phyloP scores from a whole-genome alignment of 1,140 invertebrate species.

The Chelonus insularis region DNA sequence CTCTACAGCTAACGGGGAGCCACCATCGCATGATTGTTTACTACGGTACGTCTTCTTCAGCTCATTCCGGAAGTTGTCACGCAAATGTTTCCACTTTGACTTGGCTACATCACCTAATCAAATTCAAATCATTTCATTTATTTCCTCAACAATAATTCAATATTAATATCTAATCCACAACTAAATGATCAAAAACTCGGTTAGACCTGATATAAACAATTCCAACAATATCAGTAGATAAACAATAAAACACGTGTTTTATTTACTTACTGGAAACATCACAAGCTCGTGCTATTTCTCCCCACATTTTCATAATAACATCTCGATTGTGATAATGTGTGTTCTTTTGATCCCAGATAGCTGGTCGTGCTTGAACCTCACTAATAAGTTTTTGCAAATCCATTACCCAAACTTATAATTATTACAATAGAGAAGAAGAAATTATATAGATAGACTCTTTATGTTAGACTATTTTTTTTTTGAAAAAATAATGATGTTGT shows the following conservation, averaged over 20 bases:
- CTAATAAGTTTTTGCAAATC: conserved; percentile 44
- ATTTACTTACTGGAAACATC: conserved; percentile 46
- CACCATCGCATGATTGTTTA: conserved; percentile 38
- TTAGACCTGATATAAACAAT: too few species aligned
- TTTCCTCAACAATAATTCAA: too few species aligned
- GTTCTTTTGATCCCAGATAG: conserved; percentile 48
- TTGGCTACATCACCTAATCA: conserved; percentile 45
- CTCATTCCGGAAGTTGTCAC: conserved; percentile 46
- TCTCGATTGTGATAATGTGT: conserved; percentile 47
- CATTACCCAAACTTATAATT: conserved; percentile 32
- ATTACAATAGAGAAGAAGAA: background rate
- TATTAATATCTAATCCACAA: too few species aligned
- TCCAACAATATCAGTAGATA: too few species aligned
- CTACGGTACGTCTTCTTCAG: conserved; percentile 43
- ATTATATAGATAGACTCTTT: background rate
- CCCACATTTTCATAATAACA: conserved; percentile 45
- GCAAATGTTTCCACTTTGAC: conserved; percentile 47
- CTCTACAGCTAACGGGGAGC: conserved; percentile 31
- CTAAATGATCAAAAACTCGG: too few species aligned
- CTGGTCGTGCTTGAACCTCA: conserved; percentile 44
- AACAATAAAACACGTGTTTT: too few species aligned
- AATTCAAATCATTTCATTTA: too few species aligned
- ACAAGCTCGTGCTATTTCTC: conserved; percentile 44
- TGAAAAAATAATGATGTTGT: background rate
- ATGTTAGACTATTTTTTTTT: background rate